phyloP scores from a whole-genome alignment of 1,140 invertebrate species.

The Dendrolimus kikuchii region DNA sequence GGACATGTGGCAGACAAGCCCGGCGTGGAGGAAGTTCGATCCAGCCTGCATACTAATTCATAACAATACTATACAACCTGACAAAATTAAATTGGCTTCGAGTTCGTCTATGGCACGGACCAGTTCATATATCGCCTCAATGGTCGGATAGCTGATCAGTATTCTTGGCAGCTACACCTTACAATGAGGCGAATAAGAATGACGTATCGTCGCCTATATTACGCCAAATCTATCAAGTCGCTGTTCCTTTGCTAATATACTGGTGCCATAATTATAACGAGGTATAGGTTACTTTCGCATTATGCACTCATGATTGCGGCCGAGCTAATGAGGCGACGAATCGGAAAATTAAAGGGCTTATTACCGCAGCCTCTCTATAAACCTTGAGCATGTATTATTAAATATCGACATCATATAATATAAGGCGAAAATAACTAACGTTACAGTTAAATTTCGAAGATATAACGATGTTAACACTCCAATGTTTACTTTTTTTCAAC shows the following conservation, averaged over 20 bases:
- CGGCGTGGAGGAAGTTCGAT: constrained; percentile 35
- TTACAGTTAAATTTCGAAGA: constrained; percentile 7
- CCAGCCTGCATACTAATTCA: constrained; percentile 50
- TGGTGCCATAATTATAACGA: constrained; percentile 1
- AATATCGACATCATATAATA: constrained; percentile 22
- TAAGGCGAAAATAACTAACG: neutral
- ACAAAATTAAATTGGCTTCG: constrained; percentile 20
- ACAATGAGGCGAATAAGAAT: constrained; percentile 49
- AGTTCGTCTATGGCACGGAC: constrained; percentile 5
- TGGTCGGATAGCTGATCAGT: constrained; percentile 38
- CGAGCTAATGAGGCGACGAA: constrained; percentile 31
- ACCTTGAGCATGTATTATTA: constrained; percentile 7
- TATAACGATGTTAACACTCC: constrained; percentile 19
- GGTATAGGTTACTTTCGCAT: constrained; percentile 24
- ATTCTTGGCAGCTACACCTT: constrained; percentile 35
- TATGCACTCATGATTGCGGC: constrained; percentile 13
- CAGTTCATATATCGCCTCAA: constrained; percentile 11
- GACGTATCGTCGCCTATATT: constrained; percentile 45
- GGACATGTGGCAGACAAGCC: constrained; percentile 38
- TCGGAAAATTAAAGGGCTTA: constrained; percentile 52
- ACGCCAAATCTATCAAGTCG: constrained; percentile 47
- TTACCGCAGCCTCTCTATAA: constrained; percentile 4
- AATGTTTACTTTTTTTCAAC: constrained; percentile 41
- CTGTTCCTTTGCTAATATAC: constrained; percentile 17
- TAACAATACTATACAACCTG: constrained; percentile 33